Conservation (phyloP, 2,113 vertebrate genomes). For the Dissostichus mawsoni region DNA sequence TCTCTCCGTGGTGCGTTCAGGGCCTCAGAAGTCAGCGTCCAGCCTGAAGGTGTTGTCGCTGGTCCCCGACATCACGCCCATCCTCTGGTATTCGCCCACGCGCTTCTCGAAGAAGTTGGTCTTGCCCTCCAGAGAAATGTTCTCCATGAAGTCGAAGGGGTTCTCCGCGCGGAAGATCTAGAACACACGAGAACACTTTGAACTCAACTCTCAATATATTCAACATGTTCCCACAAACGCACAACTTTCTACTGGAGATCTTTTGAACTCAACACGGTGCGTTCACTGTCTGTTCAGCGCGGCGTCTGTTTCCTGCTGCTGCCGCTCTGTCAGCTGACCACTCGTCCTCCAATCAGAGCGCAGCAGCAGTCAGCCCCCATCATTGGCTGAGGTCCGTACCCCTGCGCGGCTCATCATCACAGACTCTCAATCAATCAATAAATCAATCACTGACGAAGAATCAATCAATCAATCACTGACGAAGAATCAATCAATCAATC, state of each 20-base stretch:
- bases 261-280: no score
- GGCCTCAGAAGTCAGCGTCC: conserved; percentile 92
- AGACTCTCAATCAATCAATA: background rate
- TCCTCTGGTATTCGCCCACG: conserved; percentile 97
- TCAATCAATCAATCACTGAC: no score
- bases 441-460: no score
- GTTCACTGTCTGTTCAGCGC: conserved; percentile 49
- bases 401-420: conserved; percentile 84
- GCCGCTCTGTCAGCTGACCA: conserved; percentile 61
- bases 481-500: no score
- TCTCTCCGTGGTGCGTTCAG: no score
- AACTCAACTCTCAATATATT: no score
- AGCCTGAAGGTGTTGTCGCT: conserved; percentile 93
- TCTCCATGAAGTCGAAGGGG: conserved; percentile 99
- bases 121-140: conserved; percentile 98
- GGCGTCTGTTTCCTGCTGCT: conserved; percentile 68
- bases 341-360: conserved; percentile 53
- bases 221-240: no score
- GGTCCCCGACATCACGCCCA: conserved; percentile 94
- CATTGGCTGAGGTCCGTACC: conserved; percentile 85
- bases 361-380: conserved; percentile 84
- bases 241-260: no score
- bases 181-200: background rate
- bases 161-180: conserved; percentile 93
- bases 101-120: conserved; percentile 99